Evolutionary conservation across 30 jellyfish, hydroid and myxozoan genomes (phyloP).

Genomic region (Haliclystus octoradiatus): DNA sequence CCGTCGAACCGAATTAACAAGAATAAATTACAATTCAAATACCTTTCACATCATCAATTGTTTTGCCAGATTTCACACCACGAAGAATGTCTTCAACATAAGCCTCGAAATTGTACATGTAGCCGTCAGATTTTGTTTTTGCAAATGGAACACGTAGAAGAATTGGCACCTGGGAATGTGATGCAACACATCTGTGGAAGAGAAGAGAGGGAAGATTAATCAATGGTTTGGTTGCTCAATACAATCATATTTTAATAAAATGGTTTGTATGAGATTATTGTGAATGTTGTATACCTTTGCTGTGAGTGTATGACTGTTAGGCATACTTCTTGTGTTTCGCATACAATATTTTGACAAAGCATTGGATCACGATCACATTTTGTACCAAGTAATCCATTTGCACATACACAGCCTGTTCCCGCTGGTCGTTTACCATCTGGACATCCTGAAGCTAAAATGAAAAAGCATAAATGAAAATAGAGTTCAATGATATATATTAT

Average conservation of each 20-base stretch:
- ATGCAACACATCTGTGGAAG: slow-evolving; percentile 37
- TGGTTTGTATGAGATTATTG: no score
- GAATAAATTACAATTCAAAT: no score
- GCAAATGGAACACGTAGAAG: slow-evolving; percentile 29
- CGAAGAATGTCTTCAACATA: not conserved
- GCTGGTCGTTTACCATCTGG: slow-evolving; percentile 15
- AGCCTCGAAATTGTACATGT: not conserved
- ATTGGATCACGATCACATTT: slow-evolving; percentile 55
- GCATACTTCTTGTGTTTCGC: slow-evolving; percentile 43
- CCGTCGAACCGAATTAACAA: no score
- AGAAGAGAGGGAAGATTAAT: no score
- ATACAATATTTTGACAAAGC: slow-evolving; percentile 24
- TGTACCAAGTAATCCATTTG: slow-evolving; percentile 34
- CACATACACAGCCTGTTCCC: slow-evolving; percentile 37
- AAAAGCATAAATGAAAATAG: no score
- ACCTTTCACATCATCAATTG: not conserved
- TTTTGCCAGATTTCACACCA: not conserved
- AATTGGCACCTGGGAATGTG: slow-evolving; percentile 43
- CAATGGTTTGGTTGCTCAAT: no score
- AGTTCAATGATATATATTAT: no score
- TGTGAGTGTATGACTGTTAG: slow-evolving; percentile 23
- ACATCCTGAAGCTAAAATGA: slow-evolving; percentile 23
- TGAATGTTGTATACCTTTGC: slow-evolving; percentile 13
- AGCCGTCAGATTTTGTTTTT: not conserved
- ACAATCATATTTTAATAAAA: no score